phyloP scores from a whole-genome alignment of 2,113 vertebrate genomes.

The Nannobrachium achirus region DNA sequence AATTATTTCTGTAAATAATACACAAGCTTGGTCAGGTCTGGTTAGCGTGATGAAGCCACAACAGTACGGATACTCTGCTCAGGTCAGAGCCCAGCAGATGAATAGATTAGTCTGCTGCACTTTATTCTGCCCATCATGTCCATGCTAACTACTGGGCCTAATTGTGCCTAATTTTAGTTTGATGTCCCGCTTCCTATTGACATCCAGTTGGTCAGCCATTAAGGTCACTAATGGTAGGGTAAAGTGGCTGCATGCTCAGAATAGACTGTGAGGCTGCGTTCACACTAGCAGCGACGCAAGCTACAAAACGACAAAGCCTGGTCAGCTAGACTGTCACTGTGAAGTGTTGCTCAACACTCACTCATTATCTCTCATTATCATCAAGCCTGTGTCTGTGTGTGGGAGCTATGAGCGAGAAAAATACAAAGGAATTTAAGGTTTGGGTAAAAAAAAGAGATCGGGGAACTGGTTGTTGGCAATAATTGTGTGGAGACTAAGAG shows the following conservation, averaged over 20 bases:
- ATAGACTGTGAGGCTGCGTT: neutral
- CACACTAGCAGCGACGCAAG: no score
- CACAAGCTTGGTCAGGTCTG: constrained; percentile 14
- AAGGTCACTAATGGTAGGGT: constrained; percentile 38
- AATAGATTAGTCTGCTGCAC: constrained; percentile 40
- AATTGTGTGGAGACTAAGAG: no score
- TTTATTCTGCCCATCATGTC: constrained; percentile 26
- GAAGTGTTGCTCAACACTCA: no score
- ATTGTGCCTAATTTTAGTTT: constrained; percentile 69
- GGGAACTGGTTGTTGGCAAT: no score
- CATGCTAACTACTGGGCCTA: constrained; percentile 42
- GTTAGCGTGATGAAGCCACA: constrained; percentile 35
- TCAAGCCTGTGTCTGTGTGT: no score
- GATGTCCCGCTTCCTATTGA: constrained; percentile 41
- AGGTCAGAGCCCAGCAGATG: constrained; percentile 42
- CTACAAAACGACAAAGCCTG: no score
- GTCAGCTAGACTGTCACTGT: no score
- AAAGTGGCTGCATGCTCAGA: constrained; percentile 21
- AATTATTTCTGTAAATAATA: neutral
- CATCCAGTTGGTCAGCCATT: constrained; percentile 33
- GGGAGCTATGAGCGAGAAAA: no score
- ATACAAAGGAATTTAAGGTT: no score
- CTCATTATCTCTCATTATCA: no score
- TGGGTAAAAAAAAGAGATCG: no score
- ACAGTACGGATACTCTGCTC: constrained; percentile 13